A percentile compares a stretch with the other conserved stretches of the same genome.
Conservation (phyloP, 2,888 invertebrate genomes). For the Penaeus monodon region DNA sequence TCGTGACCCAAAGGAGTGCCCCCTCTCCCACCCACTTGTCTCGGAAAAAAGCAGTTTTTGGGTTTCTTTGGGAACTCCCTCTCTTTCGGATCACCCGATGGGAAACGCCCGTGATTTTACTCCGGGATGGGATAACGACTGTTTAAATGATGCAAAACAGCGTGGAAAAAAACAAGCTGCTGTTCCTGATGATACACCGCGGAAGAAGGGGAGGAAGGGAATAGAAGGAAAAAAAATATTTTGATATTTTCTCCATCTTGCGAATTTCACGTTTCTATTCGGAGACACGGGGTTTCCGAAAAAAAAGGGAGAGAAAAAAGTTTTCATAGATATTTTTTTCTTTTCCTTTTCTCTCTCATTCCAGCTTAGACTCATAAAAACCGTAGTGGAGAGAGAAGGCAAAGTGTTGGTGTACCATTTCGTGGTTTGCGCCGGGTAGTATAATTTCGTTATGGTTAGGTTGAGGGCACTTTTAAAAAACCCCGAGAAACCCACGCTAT, state of each 20-base stretch:
- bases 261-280: too few relatives aligned
- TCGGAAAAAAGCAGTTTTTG: constrained; percentile 23
- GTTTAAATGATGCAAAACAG: neutral
- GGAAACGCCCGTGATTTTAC: constrained; percentile 24
- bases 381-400: neutral
- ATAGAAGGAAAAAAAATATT: neutral
- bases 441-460: constrained; percentile 51
- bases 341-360: too few relatives aligned
- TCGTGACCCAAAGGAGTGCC: constrained; percentile 27
- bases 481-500: constrained; percentile 13
- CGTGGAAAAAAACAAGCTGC: neutral
- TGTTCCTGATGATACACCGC: too few relatives aligned
- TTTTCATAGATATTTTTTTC: too few relatives aligned
- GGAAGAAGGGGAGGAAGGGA: neutral
- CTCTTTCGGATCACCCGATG: constrained; percentile 20
- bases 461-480: constrained; percentile 28
- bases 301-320: too few relatives aligned
- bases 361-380: too few relatives aligned
- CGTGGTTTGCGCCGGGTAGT: constrained; percentile 21
- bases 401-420: constrained; percentile 41
- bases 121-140: constrained; percentile 2
- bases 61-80: neutral
- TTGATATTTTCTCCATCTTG: too few relatives aligned
- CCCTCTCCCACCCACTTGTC: constrained; percentile 33
- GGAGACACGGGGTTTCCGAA: too few relatives aligned